Evolutionary conservation across 1,140 invertebrate genomes (phyloP), one percentile per base, ranked within the genome.

Genomic region (Metopolophium dirhodum): DNA sequence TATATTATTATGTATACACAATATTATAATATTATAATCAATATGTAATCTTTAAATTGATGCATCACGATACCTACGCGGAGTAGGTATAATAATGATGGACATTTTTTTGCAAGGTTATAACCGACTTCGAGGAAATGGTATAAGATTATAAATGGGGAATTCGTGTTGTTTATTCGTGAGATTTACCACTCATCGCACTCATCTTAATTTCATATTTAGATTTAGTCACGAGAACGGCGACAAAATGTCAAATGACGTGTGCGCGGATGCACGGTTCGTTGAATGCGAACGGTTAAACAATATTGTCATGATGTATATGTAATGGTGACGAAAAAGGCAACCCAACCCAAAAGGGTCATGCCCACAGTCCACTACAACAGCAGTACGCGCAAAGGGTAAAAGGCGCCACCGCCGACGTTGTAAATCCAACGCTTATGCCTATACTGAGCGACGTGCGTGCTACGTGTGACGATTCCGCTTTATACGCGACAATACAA

Each of bases 1-100:
- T 45, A 23, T 41, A 41, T 41, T 3, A 82, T 41, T 41, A 37
- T 86, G 37, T 45, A 86, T 86, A 45, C 23, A 45, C 11, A 45
- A 41, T 41, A 41, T 45, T 86, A 83, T 86, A 26, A 41, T 41
- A 41, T 45, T 86, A 41, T 83, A 35, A 83, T 41, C 82, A 83
- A 77, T 45, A 86, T 86, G 23, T 86, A 45, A 86, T 47, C 37
- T n/a, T 86, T 86, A 47, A 86, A 86, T 86, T 30, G 45, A 86
- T 14, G 41, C 30, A 86, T 86, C 85, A 86, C 85, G 85, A 45
- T 30, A n/a, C n/a, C n/a, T n/a, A 23, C 26, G 8, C 1, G 82
- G 23, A 26, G 8, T 14, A 11, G 9, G 9, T 41, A 45, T 30
- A 47, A 49, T 47, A 23, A 47, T n/a, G 23, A 47, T n/a, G 23